phyloP scores from a whole-genome alignment of 2,888 invertebrate genomes.

The Watsonalla binaria region DNA sequence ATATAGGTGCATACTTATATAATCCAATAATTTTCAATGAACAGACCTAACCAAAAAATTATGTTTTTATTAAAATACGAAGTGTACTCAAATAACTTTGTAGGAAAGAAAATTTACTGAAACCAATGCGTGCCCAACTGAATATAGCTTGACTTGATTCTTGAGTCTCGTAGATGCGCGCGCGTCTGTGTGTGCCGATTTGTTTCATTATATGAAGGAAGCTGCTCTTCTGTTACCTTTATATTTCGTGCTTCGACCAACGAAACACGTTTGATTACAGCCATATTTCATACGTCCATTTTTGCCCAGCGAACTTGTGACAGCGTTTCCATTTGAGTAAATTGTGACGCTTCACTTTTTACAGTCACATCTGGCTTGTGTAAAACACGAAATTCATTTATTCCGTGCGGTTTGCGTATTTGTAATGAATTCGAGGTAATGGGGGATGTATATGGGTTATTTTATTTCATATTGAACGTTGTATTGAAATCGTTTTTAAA shows the following conservation, averaged over 20 bases:
- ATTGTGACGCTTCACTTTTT: conserved; percentile 47
- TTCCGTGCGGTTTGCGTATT: conserved; percentile 9
- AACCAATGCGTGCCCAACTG: too few relatives aligned
- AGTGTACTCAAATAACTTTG: too few relatives aligned
- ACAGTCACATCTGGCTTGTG: conserved; percentile 32
- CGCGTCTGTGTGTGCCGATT: too few relatives aligned
- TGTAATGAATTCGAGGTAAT: conserved; percentile 1
- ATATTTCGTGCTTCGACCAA: not conserved
- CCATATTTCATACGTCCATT: conserved; percentile 46
- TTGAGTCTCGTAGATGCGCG: too few relatives aligned
- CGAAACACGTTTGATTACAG: conserved; percentile 40
- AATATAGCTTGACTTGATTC: too few relatives aligned
- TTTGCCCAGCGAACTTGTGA: conserved; percentile 39
- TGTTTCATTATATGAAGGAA: too few relatives aligned
- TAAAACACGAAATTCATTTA: conserved; percentile 34
- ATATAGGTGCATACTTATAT: too few relatives aligned
- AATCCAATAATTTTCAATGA: too few relatives aligned
- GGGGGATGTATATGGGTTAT: not conserved
- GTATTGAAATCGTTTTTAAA: not conserved
- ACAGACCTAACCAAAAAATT: too few relatives aligned
- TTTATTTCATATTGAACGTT: not conserved
- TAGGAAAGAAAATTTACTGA: too few relatives aligned
- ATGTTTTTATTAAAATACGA: too few relatives aligned
- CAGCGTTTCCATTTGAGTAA: conserved; percentile 43
- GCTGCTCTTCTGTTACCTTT: too few relatives aligned